These are phyloP conservation scores for Lasioglossum malachurum DNA, from an alignment of 2,888 invertebrate genomes.

Conservation along the genomic window DNA sequence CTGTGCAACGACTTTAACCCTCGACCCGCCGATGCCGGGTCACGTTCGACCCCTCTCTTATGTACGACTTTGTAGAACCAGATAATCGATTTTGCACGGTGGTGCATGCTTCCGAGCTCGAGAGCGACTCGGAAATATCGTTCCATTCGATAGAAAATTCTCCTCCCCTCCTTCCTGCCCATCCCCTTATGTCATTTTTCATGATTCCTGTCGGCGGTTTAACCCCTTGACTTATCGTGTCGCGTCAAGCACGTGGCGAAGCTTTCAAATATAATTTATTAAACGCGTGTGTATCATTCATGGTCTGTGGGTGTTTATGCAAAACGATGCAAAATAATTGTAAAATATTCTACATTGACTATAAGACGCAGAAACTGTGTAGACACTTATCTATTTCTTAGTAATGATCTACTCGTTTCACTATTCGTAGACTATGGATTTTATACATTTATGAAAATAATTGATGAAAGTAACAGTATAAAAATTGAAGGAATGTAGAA, in stretches of 20 bases:
- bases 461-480: no score
- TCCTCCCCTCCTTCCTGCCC: neutral
- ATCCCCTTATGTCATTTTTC: neutral
- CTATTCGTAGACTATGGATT: no score
- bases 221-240: slow-evolving; percentile 6
- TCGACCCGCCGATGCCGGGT: neutral
- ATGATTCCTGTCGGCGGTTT: neutral
- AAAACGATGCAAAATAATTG: neutral
- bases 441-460: no score
- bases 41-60: slow-evolving; percentile 5
- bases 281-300: neutral
- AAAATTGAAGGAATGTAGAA: no score
- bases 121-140: neutral
- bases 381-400: no score
- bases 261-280: neutral
- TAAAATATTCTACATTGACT: neutral
- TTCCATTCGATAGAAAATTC: neutral
- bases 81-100: neutral
- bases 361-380: no score
- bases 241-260: neutral
- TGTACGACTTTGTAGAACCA: neutral
- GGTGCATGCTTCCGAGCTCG: neutral
- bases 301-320: neutral
- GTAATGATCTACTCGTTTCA: no score
- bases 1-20: neutral